Base-by-base conservation (phyloP, 2,888 invertebrate genomes). In the Macrosiphum euphorbiae region DNA sequence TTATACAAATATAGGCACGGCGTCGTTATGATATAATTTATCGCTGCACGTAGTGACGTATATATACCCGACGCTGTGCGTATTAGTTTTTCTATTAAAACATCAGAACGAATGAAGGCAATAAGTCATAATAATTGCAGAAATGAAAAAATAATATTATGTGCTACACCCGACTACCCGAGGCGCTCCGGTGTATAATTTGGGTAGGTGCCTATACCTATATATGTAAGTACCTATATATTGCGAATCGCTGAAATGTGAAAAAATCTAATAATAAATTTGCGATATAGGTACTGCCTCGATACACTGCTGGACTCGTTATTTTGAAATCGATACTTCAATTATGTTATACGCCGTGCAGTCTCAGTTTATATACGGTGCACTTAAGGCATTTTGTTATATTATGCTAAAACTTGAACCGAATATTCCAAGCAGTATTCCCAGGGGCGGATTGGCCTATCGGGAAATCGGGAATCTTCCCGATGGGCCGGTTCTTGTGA, bases 291-390 rank as follows among this genome's bases (percentile, higher is more conserved):
- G 26, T 58, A 61, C 35, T 3, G 3, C 41, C 50, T 78, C 67
- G 5, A 26, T 91, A 55, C 1, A 58, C 8, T 58, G n/a, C 35
- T 50, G 44, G 41, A 91, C 47, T 67, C 28, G 55, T 84, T 91
- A 91, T 91, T 44, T 84, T 55, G 84, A 55, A 84, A 84, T 85
- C 52, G 84, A 91, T 91, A 91, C 44, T 91, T 55, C 13, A 84
- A 78, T 78, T 78, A 78, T 91, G 52, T 78, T 84, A 55, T 55
- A 35, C 44, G 2, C 20, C 13, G 50, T 35, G 16, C 47, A 24
- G 41, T n/a, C 50, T 78, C 50, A 7, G 35, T 26, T 67, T 90
- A 4, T 90, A 50, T 50, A 35, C 67, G 26, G 11, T 47, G n/a
- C 47, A 47, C 47, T n/a, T n/a, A 20, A n/a, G 20, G 7, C 26